Percentiles rank a stretch among this genome's conserved stretches.
These are phyloP conservation scores for Coptotermes formosanus DNA, from an alignment of 1,140 invertebrate species.

Conservation along the genomic window DNA sequence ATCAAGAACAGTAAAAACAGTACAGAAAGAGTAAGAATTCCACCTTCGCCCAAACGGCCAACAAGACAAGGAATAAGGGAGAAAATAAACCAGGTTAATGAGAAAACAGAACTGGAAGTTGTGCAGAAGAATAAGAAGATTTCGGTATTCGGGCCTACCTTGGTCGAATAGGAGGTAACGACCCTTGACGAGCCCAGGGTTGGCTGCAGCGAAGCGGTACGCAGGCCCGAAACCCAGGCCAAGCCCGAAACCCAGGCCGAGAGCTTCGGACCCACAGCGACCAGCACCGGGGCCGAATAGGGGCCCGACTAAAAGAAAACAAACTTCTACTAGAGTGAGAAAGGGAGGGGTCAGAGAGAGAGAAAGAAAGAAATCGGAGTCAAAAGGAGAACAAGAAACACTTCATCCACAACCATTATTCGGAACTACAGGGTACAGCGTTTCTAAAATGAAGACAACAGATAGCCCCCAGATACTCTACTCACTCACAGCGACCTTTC, in stretches of 20 bases:
- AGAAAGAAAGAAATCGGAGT: not conserved
- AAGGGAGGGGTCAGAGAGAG: not conserved
- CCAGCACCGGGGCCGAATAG: slow-evolving; percentile 48
- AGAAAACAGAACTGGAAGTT: not conserved
- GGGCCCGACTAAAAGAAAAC: slow-evolving; percentile 52
- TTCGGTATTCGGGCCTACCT: slow-evolving; percentile 47
- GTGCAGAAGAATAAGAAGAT: not conserved
- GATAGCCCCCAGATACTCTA: too few relatives aligned
- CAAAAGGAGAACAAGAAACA: too few relatives aligned
- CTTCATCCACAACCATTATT: too few relatives aligned
- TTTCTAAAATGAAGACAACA: too few relatives aligned
- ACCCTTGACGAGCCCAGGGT: slow-evolving; percentile 44
- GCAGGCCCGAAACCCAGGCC: slow-evolving; percentile 52
- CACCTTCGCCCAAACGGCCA: not conserved
- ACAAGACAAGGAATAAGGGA: not conserved
- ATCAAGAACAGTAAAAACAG: too few relatives aligned
- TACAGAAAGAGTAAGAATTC: too few relatives aligned
- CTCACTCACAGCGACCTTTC: too few relatives aligned
- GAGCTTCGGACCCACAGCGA: slow-evolving; percentile 54
- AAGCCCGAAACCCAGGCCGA: slow-evolving; percentile 53
- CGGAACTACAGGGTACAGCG: too few relatives aligned
- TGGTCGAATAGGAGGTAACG: slow-evolving; percentile 55
- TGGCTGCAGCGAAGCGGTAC: slow-evolving; percentile 55
- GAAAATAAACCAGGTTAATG: not conserved
- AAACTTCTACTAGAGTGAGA: not conserved